phyloP scores from a whole-genome alignment of 1,140 invertebrate species.

The Oryctes rhinoceros region DNA sequence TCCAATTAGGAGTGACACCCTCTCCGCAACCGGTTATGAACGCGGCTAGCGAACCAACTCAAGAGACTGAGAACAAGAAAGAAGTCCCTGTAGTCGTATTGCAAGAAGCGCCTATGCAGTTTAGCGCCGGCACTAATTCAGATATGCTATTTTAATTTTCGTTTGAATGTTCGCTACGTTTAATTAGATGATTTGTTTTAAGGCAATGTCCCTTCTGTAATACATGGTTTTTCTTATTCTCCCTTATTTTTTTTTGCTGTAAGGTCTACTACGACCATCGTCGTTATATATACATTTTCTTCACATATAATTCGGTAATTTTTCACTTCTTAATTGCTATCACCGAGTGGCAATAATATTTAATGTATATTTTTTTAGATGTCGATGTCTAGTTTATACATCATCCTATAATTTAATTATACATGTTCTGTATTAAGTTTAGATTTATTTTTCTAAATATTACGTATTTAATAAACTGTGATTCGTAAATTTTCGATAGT shows the following conservation, averaged over 20 bases:
- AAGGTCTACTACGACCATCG: background rate
- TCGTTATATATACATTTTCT: background rate
- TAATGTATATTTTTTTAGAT: slow-evolving; percentile 16
- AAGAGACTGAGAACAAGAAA: slow-evolving; percentile 34
- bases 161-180: slow-evolving; percentile 31
- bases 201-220: background rate
- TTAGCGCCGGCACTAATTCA: slow-evolving; percentile 57
- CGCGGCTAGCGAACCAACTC: slow-evolving; percentile 29
- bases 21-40: slow-evolving; percentile 32
- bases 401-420: background rate
- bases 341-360: slow-evolving; percentile 35
- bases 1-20: slow-evolving; percentile 56
- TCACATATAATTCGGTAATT: slow-evolving; percentile 33
- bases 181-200: background rate
- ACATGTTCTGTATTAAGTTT: background rate
- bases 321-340: slow-evolving; percentile 31
- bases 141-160: slow-evolving; percentile 56
- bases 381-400: background rate
- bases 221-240: background rate
- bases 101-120: slow-evolving; percentile 55
- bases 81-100: slow-evolving; percentile 42
- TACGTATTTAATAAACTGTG: slow-evolving; percentile 47
- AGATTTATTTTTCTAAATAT: slow-evolving; percentile 21
- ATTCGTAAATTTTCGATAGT: slow-evolving; percentile 43
- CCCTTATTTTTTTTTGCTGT: background rate